Conservation (phyloP, 2,113 vertebrate species). For the Microtus montanus region DNA sequence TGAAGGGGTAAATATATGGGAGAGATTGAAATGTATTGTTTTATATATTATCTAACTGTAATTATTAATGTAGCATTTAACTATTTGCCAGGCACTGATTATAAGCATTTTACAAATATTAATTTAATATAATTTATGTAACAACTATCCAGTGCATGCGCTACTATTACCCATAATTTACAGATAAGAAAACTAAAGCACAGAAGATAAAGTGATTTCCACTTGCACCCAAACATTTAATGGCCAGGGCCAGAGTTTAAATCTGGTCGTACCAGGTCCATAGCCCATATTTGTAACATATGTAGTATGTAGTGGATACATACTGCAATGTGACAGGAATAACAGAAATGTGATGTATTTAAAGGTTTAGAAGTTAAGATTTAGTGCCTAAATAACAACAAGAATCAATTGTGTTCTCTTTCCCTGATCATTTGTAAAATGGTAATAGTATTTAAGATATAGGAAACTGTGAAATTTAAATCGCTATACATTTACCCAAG, state of each 20-base stretch:
- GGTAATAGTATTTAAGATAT: neutral
- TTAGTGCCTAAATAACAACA: neutral
- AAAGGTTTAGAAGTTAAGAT: constrained; percentile 39
- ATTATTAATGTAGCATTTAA: neutral
- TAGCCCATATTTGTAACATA: neutral
- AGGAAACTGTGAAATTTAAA: constrained; percentile 20
- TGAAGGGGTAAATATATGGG: neutral
- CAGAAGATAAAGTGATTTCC: neutral
- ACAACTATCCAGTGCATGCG: neutral
- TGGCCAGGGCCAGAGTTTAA: neutral
- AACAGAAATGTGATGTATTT: neutral
- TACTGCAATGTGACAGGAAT: neutral
- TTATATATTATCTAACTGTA: neutral
- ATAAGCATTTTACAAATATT: neutral
- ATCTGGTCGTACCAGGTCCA: neutral
- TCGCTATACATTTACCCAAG: neutral
- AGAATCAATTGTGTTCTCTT: neutral
- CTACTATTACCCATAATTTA: neutral
- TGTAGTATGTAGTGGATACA: neutral
- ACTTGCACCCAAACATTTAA: no score
- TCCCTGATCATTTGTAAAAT: neutral
- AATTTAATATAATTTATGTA: neutral
- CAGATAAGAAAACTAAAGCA: neutral
- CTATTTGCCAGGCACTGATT: neutral
- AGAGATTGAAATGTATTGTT: neutral